Conservation (phyloP, 37 sponge, comb jelly and placozoan genomes). For the Spongilla lacustris region DNA sequence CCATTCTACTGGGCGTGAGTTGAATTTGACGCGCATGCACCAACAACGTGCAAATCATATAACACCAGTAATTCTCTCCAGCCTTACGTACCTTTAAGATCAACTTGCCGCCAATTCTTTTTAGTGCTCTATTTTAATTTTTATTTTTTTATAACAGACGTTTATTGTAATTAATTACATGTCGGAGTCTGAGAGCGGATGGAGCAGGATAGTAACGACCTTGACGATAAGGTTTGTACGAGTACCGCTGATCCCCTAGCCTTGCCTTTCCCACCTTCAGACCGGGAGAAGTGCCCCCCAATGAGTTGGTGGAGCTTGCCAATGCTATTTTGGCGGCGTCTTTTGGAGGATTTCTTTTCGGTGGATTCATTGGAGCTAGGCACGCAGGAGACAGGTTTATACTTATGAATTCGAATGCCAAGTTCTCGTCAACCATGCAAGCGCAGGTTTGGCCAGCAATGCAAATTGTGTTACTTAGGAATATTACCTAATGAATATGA, state of each 20-base stretch:
- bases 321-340: constrained; percentile 42
- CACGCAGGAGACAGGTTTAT: constrained; percentile 67
- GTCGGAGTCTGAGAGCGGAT: constrained; percentile 31
- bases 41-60: too few relatives aligned
- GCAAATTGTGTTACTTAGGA: too few relatives aligned
- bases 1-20: background rate
- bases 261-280: background rate
- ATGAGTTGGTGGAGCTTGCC: constrained; percentile 46
- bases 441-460: constrained; percentile 47
- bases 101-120: too few relatives aligned
- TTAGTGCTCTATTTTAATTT: too few relatives aligned
- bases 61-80: too few relatives aligned
- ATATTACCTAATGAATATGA: too few relatives aligned
- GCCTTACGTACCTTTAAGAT: too few relatives aligned
- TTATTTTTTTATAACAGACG: too few relatives aligned
- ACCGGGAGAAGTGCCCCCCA: constrained; percentile 16
- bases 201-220: constrained; percentile 41
- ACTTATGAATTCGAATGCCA: constrained; percentile 44
- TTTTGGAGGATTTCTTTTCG: constrained; percentile 56
- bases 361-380: constrained; percentile 69
- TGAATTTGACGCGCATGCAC: too few relatives aligned
- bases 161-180: too few relatives aligned
- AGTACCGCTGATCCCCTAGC: background rate
- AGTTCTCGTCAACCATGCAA: constrained; percentile 72
- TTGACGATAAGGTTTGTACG: constrained; percentile 26